phyloP scores from a whole-genome alignment of 2,113 vertebrate species.

The Sceloporus tristichus region DNA sequence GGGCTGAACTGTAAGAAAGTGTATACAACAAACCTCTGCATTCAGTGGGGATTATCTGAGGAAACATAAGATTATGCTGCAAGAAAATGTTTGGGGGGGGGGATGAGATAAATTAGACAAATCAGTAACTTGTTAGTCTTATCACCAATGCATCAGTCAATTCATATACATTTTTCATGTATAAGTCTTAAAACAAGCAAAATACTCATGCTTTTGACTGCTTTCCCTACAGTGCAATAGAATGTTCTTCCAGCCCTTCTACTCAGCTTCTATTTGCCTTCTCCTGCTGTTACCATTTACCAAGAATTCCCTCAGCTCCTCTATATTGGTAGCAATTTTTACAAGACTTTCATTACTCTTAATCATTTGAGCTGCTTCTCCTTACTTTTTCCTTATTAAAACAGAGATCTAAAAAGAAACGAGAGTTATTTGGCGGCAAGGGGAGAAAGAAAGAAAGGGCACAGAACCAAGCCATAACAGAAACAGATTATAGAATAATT shows the following conservation, averaged over 20 bases:
- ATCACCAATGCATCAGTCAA: conserved; percentile 40
- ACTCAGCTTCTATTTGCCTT: conserved; percentile 54
- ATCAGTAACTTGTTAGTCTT: conserved; percentile 46
- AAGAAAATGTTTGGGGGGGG: conserved; percentile 40
- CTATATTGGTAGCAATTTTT: conserved; percentile 67
- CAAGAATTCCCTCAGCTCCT: conserved; percentile 58
- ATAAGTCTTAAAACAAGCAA: conserved; percentile 47
- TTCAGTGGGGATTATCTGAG: background rate
- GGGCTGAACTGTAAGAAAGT: too few species aligned
- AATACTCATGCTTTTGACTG: conserved; percentile 49
- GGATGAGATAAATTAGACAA: conserved; percentile 50
- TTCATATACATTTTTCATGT: conserved; percentile 5
- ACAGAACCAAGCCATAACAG: background rate
- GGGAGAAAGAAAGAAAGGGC: background rate
- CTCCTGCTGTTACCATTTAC: conserved; percentile 52
- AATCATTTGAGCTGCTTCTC: conserved; percentile 50
- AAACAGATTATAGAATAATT: conserved; percentile 9
- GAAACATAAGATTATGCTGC: background rate
- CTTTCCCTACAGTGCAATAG: conserved; percentile 34
- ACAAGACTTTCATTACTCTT: conserved; percentile 59
- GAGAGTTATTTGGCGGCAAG: background rate
- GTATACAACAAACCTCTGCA: background rate
- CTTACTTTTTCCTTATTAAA: conserved; percentile 37
- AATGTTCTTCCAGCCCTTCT: conserved; percentile 40
- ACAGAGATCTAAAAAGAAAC: background rate